A percentile compares a stretch with the other conserved stretches of the same genome.
Conservation (phyloP, 2,113 vertebrate genomes). For the Gavialis gangeticus region DNA sequence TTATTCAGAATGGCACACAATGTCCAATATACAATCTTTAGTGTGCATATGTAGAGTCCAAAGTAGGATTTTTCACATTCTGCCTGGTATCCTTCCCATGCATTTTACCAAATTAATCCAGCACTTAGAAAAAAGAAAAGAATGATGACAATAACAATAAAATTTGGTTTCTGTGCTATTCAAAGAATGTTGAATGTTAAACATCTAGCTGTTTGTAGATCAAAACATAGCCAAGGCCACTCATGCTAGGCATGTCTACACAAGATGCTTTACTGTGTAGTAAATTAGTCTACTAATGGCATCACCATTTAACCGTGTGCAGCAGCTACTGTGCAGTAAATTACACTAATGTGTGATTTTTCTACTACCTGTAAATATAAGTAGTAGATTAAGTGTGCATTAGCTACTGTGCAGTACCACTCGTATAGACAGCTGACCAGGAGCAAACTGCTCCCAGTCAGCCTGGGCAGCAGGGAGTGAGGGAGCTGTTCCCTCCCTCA, state of each 20-base stretch:
- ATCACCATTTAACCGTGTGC: too few species aligned
- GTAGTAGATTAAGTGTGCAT: too few species aligned
- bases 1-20: not conserved
- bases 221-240: not conserved
- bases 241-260: not conserved
- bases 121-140: not conserved
- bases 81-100: not conserved
- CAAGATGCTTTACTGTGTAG: too few species aligned
- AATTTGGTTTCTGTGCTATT: not conserved
- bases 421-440: too few species aligned
- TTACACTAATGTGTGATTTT: too few species aligned
- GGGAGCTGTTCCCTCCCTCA: too few species aligned
- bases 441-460: too few species aligned
- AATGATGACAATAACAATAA: not conserved
- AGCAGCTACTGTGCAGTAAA: too few species aligned
- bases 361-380: too few species aligned
- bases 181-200: not conserved
- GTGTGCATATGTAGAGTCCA: not conserved
- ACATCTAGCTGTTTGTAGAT: not conserved
- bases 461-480: too few species aligned
- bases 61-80: not conserved
- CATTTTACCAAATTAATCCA: not conserved
- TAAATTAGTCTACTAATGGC: too few species aligned
- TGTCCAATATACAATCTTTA: not conserved
- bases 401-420: too few species aligned